A percentile compares a stretch with the other conserved stretches of the same genome.
Evolutionary conservation across 1,140 invertebrate genomes (phyloP).

Genomic region (Pseudomyrmex dendroicus): DNA sequence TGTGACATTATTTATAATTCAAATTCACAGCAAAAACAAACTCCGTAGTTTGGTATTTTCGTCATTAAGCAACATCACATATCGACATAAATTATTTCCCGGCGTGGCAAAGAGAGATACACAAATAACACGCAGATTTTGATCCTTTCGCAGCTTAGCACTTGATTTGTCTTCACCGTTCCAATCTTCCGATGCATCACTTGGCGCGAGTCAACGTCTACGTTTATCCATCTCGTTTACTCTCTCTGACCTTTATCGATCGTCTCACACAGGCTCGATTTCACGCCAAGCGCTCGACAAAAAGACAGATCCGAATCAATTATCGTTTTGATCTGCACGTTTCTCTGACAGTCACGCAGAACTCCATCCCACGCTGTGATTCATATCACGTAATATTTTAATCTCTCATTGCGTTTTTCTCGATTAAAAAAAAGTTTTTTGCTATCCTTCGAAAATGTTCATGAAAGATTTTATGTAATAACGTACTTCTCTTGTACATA

Average conservation of each 20-base stretch:
- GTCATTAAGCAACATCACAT: conserved; percentile 14
- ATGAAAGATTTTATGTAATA: too few species aligned
- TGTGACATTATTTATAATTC: conserved; percentile 18
- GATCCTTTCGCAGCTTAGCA: conserved; percentile 32
- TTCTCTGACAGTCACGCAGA: neutral
- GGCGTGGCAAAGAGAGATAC: conserved; percentile 5
- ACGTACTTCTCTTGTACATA: too few species aligned
- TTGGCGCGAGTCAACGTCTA: neutral
- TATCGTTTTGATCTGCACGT: neutral
- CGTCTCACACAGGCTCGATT: conserved; percentile 16
- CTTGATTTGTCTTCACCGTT: conserved; percentile 36
- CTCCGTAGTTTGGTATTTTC: conserved; percentile 16
- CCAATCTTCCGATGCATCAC: conserved; percentile 27
- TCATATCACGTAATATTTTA: too few species aligned
- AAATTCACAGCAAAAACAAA: neutral
- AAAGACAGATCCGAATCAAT: conserved; percentile 35
- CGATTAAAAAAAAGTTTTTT: too few species aligned
- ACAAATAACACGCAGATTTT: conserved; percentile 40
- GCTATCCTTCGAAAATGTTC: too few species aligned
- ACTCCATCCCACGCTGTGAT: too few species aligned
- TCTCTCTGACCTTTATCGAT: conserved; percentile 39
- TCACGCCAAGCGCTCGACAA: conserved; percentile 13
- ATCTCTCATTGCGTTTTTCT: too few species aligned
- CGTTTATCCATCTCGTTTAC: conserved; percentile 8
- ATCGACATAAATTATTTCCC: conserved; percentile 9